Evolutionary conservation across 2,113 vertebrate species (phyloP).

Genomic region (Ciconia boyciana): DNA sequence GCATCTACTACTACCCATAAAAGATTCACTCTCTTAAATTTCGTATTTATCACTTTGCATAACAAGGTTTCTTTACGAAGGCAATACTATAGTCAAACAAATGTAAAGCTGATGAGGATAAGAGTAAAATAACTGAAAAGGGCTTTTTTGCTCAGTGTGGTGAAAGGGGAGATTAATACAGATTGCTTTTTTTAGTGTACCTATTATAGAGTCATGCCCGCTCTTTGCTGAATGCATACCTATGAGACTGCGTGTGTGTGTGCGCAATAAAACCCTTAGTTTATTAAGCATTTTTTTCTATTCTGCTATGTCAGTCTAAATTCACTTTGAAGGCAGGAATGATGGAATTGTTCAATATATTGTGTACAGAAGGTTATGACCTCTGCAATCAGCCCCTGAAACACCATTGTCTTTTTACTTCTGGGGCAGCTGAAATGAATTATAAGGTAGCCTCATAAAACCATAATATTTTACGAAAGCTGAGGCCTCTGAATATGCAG

Average conservation of each 20-base stretch:
- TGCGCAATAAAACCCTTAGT: conserved; percentile 34
- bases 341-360: conserved; percentile 74
- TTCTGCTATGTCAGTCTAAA: conserved; percentile 60
- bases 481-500: conserved; percentile 12
- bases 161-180: not conserved
- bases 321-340: conserved; percentile 62
- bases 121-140: not conserved
- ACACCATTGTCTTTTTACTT: not conserved
- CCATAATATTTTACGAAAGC: not conserved
- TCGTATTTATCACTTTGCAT: not conserved
- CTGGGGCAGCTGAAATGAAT: conserved; percentile 17
- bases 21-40: not conserved
- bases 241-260: not conserved
- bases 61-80: not conserved
- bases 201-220: not conserved
- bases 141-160: not conserved
- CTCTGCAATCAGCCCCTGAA: conserved; percentile 26
- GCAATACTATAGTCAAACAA: not conserved
- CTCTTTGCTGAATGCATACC: conserved; percentile 27
- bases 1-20: not conserved
- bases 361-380: conserved; percentile 48
- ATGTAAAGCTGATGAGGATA: not conserved
- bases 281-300: conserved; percentile 51
- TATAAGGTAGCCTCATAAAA: not conserved
- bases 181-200: not conserved